Percentiles rank a stretch among this genome's conserved stretches.
Evolutionary conservation across 2,797 vertebrate genomes (phyloP).

Genomic region (Saxicola maurus): DNA sequence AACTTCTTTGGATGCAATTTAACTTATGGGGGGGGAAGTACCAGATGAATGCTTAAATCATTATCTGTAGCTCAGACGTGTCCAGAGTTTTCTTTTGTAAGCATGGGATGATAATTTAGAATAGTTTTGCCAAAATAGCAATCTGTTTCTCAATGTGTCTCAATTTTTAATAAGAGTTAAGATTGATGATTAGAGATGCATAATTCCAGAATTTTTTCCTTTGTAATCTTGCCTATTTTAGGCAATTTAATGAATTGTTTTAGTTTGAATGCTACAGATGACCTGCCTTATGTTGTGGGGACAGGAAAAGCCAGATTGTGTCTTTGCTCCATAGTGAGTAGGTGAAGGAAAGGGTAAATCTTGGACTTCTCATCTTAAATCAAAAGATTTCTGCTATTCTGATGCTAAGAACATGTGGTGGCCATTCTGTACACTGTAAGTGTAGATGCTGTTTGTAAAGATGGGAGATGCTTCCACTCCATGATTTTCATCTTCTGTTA

Average conservation of each 20-base stretch:
- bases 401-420: not conserved
- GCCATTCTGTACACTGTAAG: not conserved
- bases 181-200: not conserved
- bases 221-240: not conserved
- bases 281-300: not conserved
- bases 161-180: not conserved
- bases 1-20: not conserved
- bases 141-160: not conserved
- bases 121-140: not conserved
- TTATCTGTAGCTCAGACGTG: not conserved
- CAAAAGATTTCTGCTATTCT: not conserved
- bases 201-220: not conserved
- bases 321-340: accelerated
- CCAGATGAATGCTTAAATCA: not conserved
- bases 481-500: not conserved
- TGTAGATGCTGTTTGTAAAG: not conserved
- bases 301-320: not conserved
- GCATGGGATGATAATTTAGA: not conserved
- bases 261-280: not conserved
- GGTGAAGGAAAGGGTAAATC: not conserved
- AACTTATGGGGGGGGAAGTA: not conserved
- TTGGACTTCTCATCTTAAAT: not conserved
- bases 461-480: not conserved
- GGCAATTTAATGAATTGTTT: not conserved
- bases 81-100: not conserved